Conservation (phyloP, 1,140 invertebrate species). For the Diplogasteroides magnus region DNA sequence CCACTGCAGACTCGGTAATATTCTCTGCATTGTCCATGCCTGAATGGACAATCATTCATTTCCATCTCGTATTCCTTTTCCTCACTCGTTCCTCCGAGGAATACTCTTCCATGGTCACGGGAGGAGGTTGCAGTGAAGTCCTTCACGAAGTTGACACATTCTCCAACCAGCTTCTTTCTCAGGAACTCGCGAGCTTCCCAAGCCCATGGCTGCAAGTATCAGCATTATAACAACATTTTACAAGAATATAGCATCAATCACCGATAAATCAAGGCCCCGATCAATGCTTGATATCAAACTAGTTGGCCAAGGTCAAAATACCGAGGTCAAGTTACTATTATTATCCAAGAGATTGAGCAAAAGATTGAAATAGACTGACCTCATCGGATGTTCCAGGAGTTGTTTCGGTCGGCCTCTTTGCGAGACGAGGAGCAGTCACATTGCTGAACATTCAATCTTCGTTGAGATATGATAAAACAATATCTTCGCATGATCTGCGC, state of each 20-base stretch:
- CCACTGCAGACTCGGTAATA: slow-evolving; percentile 76
- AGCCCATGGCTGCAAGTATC: slow-evolving; percentile 69
- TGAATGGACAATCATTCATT: slow-evolving; percentile 28
- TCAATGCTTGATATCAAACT: no score
- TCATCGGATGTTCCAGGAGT: slow-evolving; percentile 57
- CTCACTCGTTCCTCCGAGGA: slow-evolving; percentile 60
- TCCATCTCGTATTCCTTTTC: slow-evolving; percentile 22
- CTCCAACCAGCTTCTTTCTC: slow-evolving; percentile 81
- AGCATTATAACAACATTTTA: slow-evolving; percentile 16
- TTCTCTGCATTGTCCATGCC: slow-evolving; percentile 67
- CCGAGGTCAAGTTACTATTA: no score
- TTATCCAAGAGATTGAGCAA: not conserved
- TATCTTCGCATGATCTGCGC: no score
- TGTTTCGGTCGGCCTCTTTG: slow-evolving; percentile 66
- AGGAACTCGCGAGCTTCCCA: slow-evolving; percentile 93
- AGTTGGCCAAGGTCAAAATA: no score
- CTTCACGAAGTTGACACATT: slow-evolving; percentile 71
- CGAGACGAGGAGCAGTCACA: slow-evolving; percentile 83
- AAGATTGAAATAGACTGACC: slow-evolving; percentile 7
- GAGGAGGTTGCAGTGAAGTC: slow-evolving; percentile 64
- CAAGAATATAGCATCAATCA: no score
- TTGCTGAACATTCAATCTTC: no score
- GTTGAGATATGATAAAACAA: no score
- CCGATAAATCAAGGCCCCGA: not conserved
- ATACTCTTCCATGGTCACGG: slow-evolving; percentile 81